A percentile compares a stretch with the other conserved stretches of the same genome.
Conservation (phyloP, 2,888 invertebrate species). For the Diplolepis rosae region DNA sequence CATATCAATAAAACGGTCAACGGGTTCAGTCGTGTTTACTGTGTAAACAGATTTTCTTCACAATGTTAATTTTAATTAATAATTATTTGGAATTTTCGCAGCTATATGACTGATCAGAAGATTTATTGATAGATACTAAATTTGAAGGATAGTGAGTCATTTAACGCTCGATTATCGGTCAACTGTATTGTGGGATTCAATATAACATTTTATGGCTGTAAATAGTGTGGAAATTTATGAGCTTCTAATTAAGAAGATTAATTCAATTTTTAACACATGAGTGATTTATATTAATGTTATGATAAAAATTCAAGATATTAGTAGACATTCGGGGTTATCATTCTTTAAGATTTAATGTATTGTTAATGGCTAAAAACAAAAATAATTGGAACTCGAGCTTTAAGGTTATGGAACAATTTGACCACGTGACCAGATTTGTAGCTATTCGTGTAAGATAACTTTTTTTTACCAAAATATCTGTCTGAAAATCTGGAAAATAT, state of each 20-base stretch:
- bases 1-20: background rate
- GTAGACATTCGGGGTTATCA: constrained; percentile 15
- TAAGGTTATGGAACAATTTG: no score
- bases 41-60: background rate
- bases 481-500: no score
- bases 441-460: no score
- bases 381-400: no score
- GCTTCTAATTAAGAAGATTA: constrained; percentile 10
- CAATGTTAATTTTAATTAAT: no score
- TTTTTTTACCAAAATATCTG: no score
- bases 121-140: constrained; percentile 7
- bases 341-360: background rate
- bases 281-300: constrained; percentile 1
- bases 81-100: constrained; percentile 6
- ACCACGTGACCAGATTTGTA: no score
- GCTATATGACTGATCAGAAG: background rate
- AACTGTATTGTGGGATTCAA: constrained; percentile 26
- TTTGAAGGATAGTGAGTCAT: constrained; percentile 11
- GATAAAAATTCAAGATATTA: background rate
- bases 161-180: constrained; percentile 24
- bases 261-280: constrained; percentile 9
- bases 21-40: constrained; percentile 22
- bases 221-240: background rate
- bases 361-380: no score
- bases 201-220: background rate